Evolutionary conservation across 2,888 invertebrate species (phyloP), one percentile per base, ranked within the genome.

Genomic region (Deroplatys truncata): DNA sequence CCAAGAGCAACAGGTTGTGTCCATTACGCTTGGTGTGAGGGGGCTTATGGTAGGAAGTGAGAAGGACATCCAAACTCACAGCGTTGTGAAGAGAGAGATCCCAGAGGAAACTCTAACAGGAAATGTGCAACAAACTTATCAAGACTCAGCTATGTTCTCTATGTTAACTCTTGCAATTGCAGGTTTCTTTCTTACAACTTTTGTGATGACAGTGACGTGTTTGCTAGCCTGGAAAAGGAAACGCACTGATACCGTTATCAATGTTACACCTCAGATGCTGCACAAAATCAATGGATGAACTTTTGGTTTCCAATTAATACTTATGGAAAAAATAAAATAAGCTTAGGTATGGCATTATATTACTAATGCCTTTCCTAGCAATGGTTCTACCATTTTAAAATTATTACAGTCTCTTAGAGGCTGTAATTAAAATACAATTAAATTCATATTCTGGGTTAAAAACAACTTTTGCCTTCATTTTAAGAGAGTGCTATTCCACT

Each of bases 51-150:
- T 91, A 5, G 91, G 91, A 84, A 85, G 85, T 31, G 91, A 91
- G 13, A 88, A 88, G 84, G 91, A 91, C 49, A 31, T 90, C 9
- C 92, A 95, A 94, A 92, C 95, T 95, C 13, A 95, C 94, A 0
- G 95, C 95, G 88, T 96, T 28, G 35, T 35, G 56, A 90, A 89
- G 83, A 72, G 56, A 72, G 56, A 72, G 56, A 72, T 72, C 7
- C 20, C 20, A 7, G 15, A 72, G 5, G 56, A 72, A 72, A 72
- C 56, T 20, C 0, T 72, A 72, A 72, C 7, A 25, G 20, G 1
- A 72, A 72, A 72, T 25, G 25, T 20, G 9, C 20, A 72, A 9
- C 20, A 72, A 72, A 72, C 16, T 16, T 72, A 72, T 72, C 20
- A 72, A 72, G 25, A 25, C 56, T 72, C 56, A 7, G 56, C 56